A percentile compares a stretch with the other conserved stretches of the same genome.
Evolutionary conservation across 2,888 invertebrate genomes (phyloP).

Genomic region (Thelaira solivaga): DNA sequence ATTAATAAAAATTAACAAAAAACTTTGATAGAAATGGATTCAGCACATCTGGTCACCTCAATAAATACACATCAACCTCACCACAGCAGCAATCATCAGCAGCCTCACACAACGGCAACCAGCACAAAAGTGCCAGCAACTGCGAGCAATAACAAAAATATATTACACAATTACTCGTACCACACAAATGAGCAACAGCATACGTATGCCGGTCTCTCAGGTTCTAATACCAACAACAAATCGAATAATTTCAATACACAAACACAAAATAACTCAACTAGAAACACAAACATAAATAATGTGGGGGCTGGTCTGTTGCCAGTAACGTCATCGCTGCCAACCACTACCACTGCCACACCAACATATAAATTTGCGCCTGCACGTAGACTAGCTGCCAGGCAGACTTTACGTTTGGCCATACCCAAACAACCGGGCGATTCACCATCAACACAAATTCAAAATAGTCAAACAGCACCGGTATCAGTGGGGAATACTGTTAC

Average conservation of each 20-base stretch:
- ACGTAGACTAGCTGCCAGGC: slow-evolving; percentile 76
- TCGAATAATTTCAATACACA: neutral
- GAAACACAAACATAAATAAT: slow-evolving; percentile 29
- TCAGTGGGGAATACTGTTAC: slow-evolving; percentile 15
- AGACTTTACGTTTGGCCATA: slow-evolving; percentile 75
- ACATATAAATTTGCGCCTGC: slow-evolving; percentile 75
- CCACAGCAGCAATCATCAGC: slow-evolving; percentile 35
- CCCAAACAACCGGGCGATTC: slow-evolving; percentile 74
- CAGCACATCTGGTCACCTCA: slow-evolving; percentile 68
- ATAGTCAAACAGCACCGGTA: slow-evolving; percentile 17
- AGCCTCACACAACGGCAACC: slow-evolving; percentile 31
- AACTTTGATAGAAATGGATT: slow-evolving; percentile 67
- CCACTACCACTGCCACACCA: slow-evolving; percentile 25
- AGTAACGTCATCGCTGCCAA: neutral
- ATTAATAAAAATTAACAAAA: too few species aligned
- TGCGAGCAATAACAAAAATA: slow-evolving; percentile 20
- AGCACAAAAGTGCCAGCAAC: slow-evolving; percentile 27
- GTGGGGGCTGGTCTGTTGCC: slow-evolving; percentile 51
- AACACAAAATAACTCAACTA: slow-evolving; percentile 8
- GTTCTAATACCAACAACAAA: slow-evolving; percentile 17
- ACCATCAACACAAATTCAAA: slow-evolving; percentile 55
- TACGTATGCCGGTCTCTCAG: slow-evolving; percentile 43
- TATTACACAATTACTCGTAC: slow-evolving; percentile 1
- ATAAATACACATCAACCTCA: slow-evolving; percentile 51
- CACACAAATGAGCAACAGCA: slow-evolving; percentile 21